Base-by-base conservation (phyloP, 1,140 invertebrate genomes). In the Paracyclopina nana region DNA sequence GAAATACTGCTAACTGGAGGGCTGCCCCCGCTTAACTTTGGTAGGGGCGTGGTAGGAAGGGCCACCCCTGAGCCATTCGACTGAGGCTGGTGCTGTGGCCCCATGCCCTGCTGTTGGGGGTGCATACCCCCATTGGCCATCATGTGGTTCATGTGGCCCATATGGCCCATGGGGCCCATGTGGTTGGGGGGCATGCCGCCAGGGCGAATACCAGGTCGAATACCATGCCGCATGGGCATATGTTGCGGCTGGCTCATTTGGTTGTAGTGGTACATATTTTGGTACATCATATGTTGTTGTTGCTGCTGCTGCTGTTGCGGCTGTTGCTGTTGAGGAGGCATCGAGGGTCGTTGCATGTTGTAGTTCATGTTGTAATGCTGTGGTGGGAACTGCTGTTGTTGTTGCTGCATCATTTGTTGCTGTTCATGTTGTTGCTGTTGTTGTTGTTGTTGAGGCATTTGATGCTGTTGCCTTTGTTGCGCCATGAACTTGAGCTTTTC, bases 401-500 rank as follows among this genome's bases (percentile, higher is more conserved):
- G 9, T n/a, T n/a, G n/a, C n/a, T n/a, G n/a, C n/a, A n/a, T n/a
- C n/a, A n/a, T n/a, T n/a, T n/a, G n/a, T n/a, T 9, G 30, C 14
- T 31, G 30, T 31, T 31, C 9, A 9, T 31, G 30, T 9, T 31
- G 30, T 31, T 31, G 30, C 30, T 9, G 30, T 31, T 31, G 30
- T n/a, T 31, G 30, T 31, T 31, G 9, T n/a, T 31, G 30, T 31
- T 31, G 30, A 9, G 30, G 30, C 30, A 31, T 31, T 9, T 22
- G 46, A 27, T 22, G 46, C 22, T 48, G 22, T 6, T 52, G 50
- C 16, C 43, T 34, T 11, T 44, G 38, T 16, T 52, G 50, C 38
- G 50, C 50, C 50, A 52, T 52, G 30, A 52, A 45, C 40, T 52
- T 52, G 20, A 52, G 50, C 20, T 20, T 40, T 25, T 52, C 50